These are phyloP conservation scores for Scalopus aquaticus DNA, from an alignment of 2,113 vertebrate species.

Conservation along the genomic window DNA sequence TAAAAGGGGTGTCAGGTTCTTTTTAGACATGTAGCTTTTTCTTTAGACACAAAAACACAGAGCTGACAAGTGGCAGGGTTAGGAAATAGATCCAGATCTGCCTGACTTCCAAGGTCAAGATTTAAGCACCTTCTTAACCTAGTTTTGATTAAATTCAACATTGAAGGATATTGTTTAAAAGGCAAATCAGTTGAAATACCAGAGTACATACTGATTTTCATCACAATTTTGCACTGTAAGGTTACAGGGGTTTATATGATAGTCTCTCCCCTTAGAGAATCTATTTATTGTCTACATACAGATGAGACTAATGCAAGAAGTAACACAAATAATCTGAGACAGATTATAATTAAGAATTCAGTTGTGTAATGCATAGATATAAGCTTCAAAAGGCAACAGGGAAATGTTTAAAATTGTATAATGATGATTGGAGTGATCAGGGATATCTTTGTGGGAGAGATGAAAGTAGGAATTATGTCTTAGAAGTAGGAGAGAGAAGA, in stretches of 20 bases:
- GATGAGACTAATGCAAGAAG: conserved; percentile 23
- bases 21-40: too few relatives aligned
- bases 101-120: conserved; percentile 19
- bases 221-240: not conserved
- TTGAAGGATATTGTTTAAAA: conserved; percentile 21
- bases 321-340: not conserved
- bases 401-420: conserved; percentile 35
- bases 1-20: not conserved
- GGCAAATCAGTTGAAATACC: conserved; percentile 28
- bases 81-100: not conserved
- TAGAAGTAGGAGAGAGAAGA: not conserved
- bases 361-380: not conserved
- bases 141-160: conserved; percentile 27
- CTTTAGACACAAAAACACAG: not conserved
- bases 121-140: conserved; percentile 16
- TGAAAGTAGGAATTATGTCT: conserved; percentile 2
- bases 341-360: conserved; percentile 11
- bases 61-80: not conserved
- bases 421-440: not conserved
- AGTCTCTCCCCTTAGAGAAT: conserved; percentile 20
- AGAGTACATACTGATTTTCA: not conserved
- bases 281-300: not conserved
- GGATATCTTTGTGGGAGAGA: not conserved
- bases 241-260: not conserved
- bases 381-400: conserved; percentile 9